A percentile compares a stretch with the other conserved stretches of the same genome.
phyloP scores from a whole-genome alignment of 1,140 invertebrate genomes.

The Chymomyza costata region DNA sequence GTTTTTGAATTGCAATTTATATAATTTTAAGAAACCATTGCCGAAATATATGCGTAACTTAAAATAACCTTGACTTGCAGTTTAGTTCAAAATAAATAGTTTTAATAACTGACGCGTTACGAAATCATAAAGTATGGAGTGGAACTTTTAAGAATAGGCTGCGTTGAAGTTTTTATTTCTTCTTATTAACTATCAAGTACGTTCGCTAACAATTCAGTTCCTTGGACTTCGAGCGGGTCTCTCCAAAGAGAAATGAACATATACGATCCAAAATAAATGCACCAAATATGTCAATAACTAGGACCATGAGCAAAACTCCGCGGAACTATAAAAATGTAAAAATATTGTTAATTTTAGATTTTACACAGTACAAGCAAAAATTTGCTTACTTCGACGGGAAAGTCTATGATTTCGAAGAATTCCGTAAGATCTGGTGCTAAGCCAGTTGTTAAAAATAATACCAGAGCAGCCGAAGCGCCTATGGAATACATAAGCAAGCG shows the following conservation, averaged over 20 bases:
- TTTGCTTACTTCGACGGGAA: slow-evolving; percentile 85
- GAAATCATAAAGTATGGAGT: no score
- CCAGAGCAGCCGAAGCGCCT: slow-evolving; percentile 82
- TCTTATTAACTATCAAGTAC: no score
- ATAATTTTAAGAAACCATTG: slow-evolving; percentile 48
- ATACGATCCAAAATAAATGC: slow-evolving; percentile 89
- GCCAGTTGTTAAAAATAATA: slow-evolving; percentile 86
- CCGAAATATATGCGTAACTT: slow-evolving; percentile 12
- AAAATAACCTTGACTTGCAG: no score
- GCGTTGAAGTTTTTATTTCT: no score
- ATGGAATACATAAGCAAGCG: slow-evolving; percentile 94
- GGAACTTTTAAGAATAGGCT: no score
- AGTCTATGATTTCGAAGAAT: slow-evolving; percentile 93
- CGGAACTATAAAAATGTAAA: slow-evolving; percentile 85
- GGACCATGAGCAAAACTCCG: slow-evolving; percentile 84
- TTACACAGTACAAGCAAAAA: no score
- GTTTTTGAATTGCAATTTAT: slow-evolving; percentile 4
- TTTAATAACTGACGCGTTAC: no score
- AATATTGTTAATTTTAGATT: background rate
- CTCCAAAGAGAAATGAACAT: slow-evolving; percentile 92
- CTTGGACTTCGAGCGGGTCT: slow-evolving; percentile 67
- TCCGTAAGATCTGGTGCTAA: slow-evolving; percentile 85
- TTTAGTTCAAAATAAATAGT: no score
- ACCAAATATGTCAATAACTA: slow-evolving; percentile 88
- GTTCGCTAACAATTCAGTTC: slow-evolving; percentile 48